Evolutionary conservation across 2,797 vertebrate genomes (phyloP).

Genomic region (Nothura maculosa): DNA sequence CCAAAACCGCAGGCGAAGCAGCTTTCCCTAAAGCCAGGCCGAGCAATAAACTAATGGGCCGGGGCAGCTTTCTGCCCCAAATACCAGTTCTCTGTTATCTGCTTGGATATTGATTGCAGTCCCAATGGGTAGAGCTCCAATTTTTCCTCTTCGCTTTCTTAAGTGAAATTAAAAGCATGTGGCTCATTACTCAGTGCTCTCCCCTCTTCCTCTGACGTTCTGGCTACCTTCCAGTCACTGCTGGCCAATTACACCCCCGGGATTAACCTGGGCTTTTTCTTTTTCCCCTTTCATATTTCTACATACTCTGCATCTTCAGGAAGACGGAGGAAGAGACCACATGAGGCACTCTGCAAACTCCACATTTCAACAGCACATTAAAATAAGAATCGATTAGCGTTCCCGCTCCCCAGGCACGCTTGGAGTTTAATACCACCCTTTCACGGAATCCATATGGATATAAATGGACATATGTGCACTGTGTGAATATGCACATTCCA

Average conservation of each 20-base stretch:
- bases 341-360: not conserved
- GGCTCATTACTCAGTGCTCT: constrained; percentile 67
- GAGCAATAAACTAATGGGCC: constrained; percentile 70
- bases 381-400: not conserved
- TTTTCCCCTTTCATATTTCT: not conserved
- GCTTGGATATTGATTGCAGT: constrained; percentile 70
- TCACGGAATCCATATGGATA: not conserved
- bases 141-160: constrained; percentile 75
- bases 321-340: constrained; percentile 28
- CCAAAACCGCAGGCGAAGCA: constrained; percentile 24
- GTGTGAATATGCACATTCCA: not conserved
- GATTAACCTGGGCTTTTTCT: constrained; percentile 21
- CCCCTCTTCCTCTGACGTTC: constrained; percentile 51
- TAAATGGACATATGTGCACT: no score
- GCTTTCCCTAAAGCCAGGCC: constrained; percentile 19
- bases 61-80: constrained; percentile 52
- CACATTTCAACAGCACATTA: not conserved
- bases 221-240: constrained; percentile 51
- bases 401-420: not conserved
- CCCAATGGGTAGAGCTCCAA: constrained; percentile 71
- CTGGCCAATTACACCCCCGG: constrained; percentile 57
- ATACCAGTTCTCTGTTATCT: constrained; percentile 73
- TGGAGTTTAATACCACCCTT: not conserved
- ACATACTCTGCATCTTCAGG: constrained; percentile 48
- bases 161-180: constrained; percentile 79